Evolutionary conservation across 2,888 invertebrate species (phyloP), one percentile per base, ranked within the genome.

Genomic region (Salticus scenicus): DNA sequence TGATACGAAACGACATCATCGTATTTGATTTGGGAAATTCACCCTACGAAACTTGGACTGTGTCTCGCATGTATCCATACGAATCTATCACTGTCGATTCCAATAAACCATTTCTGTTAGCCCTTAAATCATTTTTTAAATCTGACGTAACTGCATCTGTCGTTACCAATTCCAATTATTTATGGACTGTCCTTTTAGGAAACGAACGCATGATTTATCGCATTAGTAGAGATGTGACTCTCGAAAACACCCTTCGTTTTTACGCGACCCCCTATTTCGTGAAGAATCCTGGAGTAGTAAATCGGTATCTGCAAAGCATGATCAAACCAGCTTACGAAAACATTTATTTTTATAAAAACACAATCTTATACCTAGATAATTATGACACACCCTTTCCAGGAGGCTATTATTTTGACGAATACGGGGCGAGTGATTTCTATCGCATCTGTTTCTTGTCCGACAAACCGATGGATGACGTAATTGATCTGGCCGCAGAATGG

Each of bases 371-470:
- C 28, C 24, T 64, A 64, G 42, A 66, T 64, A 1, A 41, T 27
- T 72, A 47, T 7, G 72, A 72, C 47, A 51, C 47, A 30, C 51
- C 72, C n/a, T 1, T n/a, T 72, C 72, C 72, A 1, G 42, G 72
- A 14, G 42, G 72, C 5, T 47, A 30, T 14, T 72, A 72, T 47
- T 72, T 72, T 31, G 30, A 41, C 47, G 17, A 8, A 1, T 8
- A 71, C 17, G 27, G 17, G 28, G 17, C 17, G 7, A 64, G 64
- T 27, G 2, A 5, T 28, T 64, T n/a, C 33, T 74, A 74, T 64
- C 12, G 64, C 20, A 74, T 74, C 17, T 74, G 64, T 37, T 63
- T 64, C 27, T 5, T 66, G 1, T 12, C 63, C 0, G 24, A 41
- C 28, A 37, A 74, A 10, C 37, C 37, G 12, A n/a, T 28, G 0